Evolutionary conservation across 2,113 vertebrate genomes (phyloP).

Genomic region (Mixornis gularis): DNA sequence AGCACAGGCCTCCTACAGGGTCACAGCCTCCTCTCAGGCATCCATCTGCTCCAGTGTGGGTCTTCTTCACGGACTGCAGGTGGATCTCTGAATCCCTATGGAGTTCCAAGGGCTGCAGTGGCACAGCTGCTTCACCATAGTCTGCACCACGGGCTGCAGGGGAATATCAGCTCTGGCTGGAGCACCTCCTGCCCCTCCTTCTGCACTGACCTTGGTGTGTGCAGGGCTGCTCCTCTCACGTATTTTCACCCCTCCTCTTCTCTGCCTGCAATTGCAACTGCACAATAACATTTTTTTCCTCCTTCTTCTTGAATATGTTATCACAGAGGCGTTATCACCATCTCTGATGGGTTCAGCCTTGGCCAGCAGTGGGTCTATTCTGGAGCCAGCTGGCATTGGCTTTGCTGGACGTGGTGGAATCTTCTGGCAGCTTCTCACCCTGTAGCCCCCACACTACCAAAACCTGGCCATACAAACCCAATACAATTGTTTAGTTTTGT

Average conservation of each 20-base stretch:
- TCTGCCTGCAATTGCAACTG: neutral
- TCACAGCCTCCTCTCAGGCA: neutral
- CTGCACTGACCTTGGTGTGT: neutral
- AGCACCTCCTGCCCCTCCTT: neutral
- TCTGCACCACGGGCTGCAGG: accelerated
- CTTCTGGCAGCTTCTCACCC: neutral
- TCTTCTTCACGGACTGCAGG: accelerated
- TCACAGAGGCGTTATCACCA: accelerated
- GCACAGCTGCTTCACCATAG: neutral
- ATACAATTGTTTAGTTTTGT: neutral
- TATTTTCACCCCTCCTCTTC: accelerated
- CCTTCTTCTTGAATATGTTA: neutral
- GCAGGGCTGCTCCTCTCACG: neutral
- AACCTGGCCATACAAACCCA: neutral
- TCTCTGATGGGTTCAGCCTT: neutral
- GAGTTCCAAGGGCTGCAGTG: neutral
- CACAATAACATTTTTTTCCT: too few relatives aligned
- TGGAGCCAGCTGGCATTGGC: neutral
- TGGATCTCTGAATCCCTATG: too few relatives aligned
- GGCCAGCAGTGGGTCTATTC: neutral
- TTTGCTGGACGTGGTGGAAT: neutral
- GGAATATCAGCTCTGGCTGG: accelerated
- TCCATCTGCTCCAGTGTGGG: neutral
- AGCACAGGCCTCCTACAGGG: accelerated
- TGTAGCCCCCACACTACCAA: neutral